phyloP scores from a whole-genome alignment of 2,113 vertebrate species.

The Catharus fuscescens region DNA sequence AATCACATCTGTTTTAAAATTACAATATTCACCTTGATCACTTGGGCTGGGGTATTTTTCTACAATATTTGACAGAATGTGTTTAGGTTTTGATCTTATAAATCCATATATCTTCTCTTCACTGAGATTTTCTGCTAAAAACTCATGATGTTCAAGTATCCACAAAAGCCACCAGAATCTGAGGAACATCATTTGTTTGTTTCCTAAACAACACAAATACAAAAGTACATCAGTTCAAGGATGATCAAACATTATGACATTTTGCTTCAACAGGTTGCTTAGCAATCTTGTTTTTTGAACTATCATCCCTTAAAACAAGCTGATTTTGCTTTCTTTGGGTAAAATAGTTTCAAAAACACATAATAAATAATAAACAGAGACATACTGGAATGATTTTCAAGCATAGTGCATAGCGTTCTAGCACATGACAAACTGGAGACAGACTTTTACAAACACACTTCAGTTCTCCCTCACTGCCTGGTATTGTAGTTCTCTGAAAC shows the following conservation, averaged over 20 bases:
- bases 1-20: neutral
- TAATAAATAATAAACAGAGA: neutral
- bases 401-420: neutral
- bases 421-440: neutral
- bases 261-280: neutral
- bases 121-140: conserved; percentile 76
- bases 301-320: neutral
- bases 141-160: conserved; percentile 68
- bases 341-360: neutral
- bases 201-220: conserved; percentile 55
- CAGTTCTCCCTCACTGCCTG: neutral
- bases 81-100: conserved; percentile 71
- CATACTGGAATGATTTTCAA: neutral
- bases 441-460: neutral
- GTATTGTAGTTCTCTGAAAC: neutral
- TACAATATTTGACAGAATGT: conserved; percentile 66
- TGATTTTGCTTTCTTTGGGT: neutral
- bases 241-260: neutral
- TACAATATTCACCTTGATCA: conserved; percentile 76
- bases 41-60: conserved; percentile 62
- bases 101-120: conserved; percentile 69
- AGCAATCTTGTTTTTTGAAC: neutral
- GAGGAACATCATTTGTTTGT: conserved; percentile 68
- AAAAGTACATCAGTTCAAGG: neutral
- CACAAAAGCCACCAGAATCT: conserved; percentile 74